Conservation (phyloP, 2,888 invertebrate genomes). For the Onchidella celtica region DNA sequence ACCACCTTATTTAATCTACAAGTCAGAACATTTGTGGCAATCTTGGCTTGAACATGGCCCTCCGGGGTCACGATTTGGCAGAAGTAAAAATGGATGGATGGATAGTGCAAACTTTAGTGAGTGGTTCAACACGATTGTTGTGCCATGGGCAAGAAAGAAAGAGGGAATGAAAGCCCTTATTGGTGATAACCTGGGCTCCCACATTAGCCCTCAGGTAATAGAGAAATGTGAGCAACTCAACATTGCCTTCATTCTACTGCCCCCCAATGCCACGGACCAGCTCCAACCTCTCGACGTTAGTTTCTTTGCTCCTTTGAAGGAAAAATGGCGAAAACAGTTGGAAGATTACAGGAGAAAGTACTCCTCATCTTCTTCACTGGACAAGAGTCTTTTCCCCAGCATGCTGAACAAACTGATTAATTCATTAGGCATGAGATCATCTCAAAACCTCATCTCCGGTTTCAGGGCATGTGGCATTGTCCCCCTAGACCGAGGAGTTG, state of each 20-base stretch:
- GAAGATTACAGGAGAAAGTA: slow-evolving; percentile 1
- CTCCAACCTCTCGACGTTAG: slow-evolving; percentile 58
- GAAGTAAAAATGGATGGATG: slow-evolving; percentile 76
- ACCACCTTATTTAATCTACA: slow-evolving; percentile 66
- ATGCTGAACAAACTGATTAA: slow-evolving; percentile 1
- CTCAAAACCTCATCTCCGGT: slow-evolving; percentile 14
- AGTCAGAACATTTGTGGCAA: slow-evolving; percentile 76
- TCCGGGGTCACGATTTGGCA: slow-evolving; percentile 75
- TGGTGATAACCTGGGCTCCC: slow-evolving; percentile 73
- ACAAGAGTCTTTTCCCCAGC: slow-evolving; percentile 1
- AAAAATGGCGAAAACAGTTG: neutral
- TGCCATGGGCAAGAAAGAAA: slow-evolving; percentile 65
- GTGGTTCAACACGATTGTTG: slow-evolving; percentile 67
- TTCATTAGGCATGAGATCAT: neutral
- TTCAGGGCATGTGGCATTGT: slow-evolving; percentile 24
- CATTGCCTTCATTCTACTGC: slow-evolving; percentile 70
- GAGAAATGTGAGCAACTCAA: slow-evolving; percentile 72
- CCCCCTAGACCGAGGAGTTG: neutral
- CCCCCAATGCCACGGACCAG: slow-evolving; percentile 59
- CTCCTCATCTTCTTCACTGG: slow-evolving; percentile 1
- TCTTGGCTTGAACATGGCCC: slow-evolving; percentile 80
- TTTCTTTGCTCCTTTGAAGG: slow-evolving; percentile 37
- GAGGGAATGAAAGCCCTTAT: slow-evolving; percentile 75
- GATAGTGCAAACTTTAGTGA: slow-evolving; percentile 66
- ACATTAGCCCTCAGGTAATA: slow-evolving; percentile 56